Percentiles rank a stretch among this genome's conserved stretches.
Evolutionary conservation across 2,797 vertebrate genomes (phyloP).

Genomic region (Simalia tracyae): DNA sequence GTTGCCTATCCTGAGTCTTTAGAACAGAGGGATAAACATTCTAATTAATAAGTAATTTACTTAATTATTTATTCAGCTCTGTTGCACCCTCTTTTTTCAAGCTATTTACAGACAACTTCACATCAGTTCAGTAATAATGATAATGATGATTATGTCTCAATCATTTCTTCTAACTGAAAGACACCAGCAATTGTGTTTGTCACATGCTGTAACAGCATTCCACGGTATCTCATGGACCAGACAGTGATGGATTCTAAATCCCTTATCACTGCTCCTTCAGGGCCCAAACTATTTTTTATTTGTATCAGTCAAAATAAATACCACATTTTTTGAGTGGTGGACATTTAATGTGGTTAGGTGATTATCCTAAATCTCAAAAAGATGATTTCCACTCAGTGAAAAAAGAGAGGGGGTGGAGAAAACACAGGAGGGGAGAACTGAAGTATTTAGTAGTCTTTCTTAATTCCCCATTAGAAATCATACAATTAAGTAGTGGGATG

Average conservation of each 20-base stretch:
- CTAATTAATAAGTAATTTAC: neutral
- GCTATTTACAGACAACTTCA: neutral
- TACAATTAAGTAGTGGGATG: constrained; percentile 39
- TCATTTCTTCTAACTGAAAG: constrained; percentile 29
- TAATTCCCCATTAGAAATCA: constrained; percentile 51
- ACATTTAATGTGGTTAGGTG: constrained; percentile 58
- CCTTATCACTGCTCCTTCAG: constrained; percentile 63
- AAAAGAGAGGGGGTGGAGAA: neutral
- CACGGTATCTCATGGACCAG: constrained; percentile 41
- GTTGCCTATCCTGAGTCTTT: neutral
- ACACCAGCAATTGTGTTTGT: constrained; percentile 40
- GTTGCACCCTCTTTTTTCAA: neutral
- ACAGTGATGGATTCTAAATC: constrained; percentile 53
- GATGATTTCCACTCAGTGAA: constrained; percentile 58
- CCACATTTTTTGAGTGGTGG: constrained; percentile 61
- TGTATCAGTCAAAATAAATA: constrained; percentile 53
- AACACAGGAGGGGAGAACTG: neutral
- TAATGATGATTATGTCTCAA: neutral
- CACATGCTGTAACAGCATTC: constrained; percentile 8
- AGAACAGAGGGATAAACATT: neutral
- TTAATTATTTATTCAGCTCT: neutral
- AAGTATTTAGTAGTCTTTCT: constrained; percentile 44
- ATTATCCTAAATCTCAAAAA: constrained; percentile 48
- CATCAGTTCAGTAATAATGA: neutral
- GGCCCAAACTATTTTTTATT: constrained; percentile 50